Conservation (phyloP, 35 echinoderm and acorn worm species). For the Lytechinus pictus region DNA sequence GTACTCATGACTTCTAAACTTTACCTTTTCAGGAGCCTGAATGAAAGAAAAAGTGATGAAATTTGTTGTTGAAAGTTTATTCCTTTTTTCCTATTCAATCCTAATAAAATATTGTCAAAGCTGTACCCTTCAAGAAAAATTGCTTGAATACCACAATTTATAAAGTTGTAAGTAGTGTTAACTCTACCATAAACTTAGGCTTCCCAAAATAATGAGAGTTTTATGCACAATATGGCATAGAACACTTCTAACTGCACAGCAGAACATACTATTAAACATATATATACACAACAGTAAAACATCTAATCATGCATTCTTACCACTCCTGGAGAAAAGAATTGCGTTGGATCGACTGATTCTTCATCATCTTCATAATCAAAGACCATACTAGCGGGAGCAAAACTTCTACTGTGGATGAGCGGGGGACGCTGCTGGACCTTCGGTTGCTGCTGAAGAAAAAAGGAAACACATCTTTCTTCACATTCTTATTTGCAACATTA, state of each 20-base stretch:
- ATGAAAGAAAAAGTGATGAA: neutral
- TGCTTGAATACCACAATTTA: too few species aligned
- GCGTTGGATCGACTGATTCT: conserved; percentile 58
- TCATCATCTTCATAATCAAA: conserved; percentile 80
- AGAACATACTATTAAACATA: too few species aligned
- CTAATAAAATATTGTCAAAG: too few species aligned
- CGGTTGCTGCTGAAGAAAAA: conserved; percentile 51
- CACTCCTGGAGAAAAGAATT: conserved; percentile 90
- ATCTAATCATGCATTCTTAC: conserved; percentile 58
- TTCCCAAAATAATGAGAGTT: too few species aligned
- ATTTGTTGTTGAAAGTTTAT: neutral
- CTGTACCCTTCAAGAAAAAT: too few species aligned
- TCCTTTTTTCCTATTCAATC: neutral
- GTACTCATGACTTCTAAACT: neutral
- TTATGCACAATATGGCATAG: too few species aligned
- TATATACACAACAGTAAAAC: too few species aligned
- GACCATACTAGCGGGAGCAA: conserved; percentile 82
- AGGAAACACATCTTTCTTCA: neutral
- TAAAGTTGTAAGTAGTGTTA: too few species aligned
- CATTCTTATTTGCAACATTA: neutral
- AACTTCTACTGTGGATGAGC: conserved; percentile 87
- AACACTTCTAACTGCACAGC: too few species aligned
- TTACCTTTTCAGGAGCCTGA: neutral
- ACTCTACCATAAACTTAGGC: too few species aligned
- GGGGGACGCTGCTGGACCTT: conserved; percentile 80